These are phyloP conservation scores for Coreius guichenoti DNA, from an alignment of 2,797 vertebrate genomes.

Conservation along the genomic window DNA sequence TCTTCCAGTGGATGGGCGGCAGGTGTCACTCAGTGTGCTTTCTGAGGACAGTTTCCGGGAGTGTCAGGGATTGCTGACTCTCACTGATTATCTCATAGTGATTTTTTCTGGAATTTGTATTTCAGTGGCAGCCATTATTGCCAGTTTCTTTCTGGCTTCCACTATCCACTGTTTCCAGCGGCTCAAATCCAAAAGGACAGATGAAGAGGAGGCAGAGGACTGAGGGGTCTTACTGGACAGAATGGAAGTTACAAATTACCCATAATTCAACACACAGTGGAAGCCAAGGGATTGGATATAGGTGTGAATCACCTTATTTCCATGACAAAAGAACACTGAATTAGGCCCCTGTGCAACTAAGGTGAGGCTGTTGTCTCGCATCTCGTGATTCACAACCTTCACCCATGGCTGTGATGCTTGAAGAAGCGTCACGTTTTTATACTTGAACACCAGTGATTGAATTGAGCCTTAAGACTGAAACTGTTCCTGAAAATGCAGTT, in stretches of 20 bases:
- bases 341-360: conserved; percentile 1
- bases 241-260: conserved; percentile 31
- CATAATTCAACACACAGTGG: conserved; percentile 40
- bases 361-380: conserved; percentile 35
- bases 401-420: conserved; percentile 36
- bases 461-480: conserved; percentile 64
- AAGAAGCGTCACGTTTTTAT: conserved; percentile 51
- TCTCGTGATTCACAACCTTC: conserved; percentile 19
- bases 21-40: conserved; percentile 83
- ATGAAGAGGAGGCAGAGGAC: conserved; percentile 85
- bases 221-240: conserved; percentile 65
- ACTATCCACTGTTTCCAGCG: conserved; percentile 92
- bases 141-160: conserved; percentile 92
- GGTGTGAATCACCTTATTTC: conserved; percentile 26
- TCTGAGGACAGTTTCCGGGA: conserved; percentile 91
- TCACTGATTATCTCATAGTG: conserved; percentile 91
- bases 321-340: conserved; percentile 41
- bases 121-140: conserved; percentile 88
- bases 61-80: conserved; percentile 85
- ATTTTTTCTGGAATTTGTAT: conserved; percentile 92
- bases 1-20: conserved; percentile 81
- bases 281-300: conserved; percentile 20
- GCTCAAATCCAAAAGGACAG: conserved; percentile 83
- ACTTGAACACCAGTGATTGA: conserved; percentile 58
- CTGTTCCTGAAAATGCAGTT: conserved; percentile 55